A percentile compares a stretch with the other conserved stretches of the same genome.
phyloP scores from a whole-genome alignment of 1,140 invertebrate species.

The Leptinotarsa lineolata region DNA sequence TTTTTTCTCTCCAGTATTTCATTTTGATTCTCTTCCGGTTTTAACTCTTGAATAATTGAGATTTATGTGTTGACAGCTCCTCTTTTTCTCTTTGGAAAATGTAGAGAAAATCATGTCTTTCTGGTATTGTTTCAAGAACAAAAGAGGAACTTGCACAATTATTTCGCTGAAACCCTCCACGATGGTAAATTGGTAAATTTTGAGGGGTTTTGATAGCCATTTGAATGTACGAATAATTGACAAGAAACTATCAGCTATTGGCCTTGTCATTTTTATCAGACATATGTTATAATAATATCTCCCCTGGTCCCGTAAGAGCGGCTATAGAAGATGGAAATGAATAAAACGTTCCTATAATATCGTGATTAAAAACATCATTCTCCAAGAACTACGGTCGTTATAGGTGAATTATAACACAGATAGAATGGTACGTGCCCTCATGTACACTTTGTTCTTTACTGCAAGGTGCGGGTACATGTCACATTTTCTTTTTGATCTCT shows the following conservation, averaged over 20 bases:
- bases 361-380: not conserved
- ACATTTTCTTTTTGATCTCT: not conserved
- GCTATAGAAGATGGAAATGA: not conserved
- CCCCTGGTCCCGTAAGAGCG: no score
- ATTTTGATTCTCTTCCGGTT: not conserved
- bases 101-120: no score
- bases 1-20: not conserved
- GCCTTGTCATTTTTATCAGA: not conserved
- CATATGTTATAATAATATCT: no score
- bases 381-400: not conserved
- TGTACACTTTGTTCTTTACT: not conserved
- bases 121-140: no score
- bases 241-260: not conserved
- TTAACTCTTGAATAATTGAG: not conserved
- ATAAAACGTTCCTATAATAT: not conserved
- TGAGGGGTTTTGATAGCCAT: no score
- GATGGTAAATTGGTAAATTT: no score
- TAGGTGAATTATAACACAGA: not conserved
- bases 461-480: not conserved
- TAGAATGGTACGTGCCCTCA: slow-evolving; percentile 5
- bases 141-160: no score
- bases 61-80: not conserved
- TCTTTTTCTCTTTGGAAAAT: not conserved
- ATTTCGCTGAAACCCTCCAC: no score
- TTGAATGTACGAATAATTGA: not conserved